Evolutionary conservation across 2,797 vertebrate species (phyloP).

Genomic region (Tapera naevia): DNA sequence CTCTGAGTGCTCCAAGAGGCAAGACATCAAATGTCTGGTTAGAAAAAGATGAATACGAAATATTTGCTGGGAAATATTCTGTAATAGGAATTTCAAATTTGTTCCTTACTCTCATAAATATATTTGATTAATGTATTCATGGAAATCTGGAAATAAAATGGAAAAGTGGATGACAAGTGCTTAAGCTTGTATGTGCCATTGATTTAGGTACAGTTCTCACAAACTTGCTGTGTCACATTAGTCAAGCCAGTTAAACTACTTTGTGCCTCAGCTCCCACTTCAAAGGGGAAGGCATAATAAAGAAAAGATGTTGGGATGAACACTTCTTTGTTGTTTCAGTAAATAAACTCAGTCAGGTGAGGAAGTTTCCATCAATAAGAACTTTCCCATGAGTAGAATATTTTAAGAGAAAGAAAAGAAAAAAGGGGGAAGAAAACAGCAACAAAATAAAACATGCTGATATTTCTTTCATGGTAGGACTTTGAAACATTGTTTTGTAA

Average conservation of each 20-base stretch:
- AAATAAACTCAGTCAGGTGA: neutral
- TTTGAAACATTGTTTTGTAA: neutral
- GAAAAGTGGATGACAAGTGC: neutral
- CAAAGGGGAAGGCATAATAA: neutral
- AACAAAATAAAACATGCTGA: neutral
- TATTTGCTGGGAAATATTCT: neutral
- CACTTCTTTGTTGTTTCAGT: neutral
- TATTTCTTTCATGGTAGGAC: neutral
- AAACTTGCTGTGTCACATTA: neutral
- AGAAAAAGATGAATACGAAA: neutral
- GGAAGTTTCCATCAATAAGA: neutral
- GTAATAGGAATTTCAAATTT: neutral
- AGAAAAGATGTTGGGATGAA: neutral
- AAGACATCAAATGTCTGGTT: neutral
- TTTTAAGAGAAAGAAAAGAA: neutral
- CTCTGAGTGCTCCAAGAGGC: neutral
- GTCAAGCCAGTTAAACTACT: neutral
- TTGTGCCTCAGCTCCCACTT: neutral
- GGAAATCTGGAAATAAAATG: neutral
- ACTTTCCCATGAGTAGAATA: neutral
- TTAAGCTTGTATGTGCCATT: neutral
- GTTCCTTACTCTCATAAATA: neutral
- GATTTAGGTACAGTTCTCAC: neutral
- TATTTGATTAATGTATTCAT: neutral
- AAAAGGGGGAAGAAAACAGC: fast-evolving